Evolutionary conservation across 2,888 invertebrate species (phyloP), one percentile per base, ranked within the genome.

Genomic region (Tinea semifulvella): DNA sequence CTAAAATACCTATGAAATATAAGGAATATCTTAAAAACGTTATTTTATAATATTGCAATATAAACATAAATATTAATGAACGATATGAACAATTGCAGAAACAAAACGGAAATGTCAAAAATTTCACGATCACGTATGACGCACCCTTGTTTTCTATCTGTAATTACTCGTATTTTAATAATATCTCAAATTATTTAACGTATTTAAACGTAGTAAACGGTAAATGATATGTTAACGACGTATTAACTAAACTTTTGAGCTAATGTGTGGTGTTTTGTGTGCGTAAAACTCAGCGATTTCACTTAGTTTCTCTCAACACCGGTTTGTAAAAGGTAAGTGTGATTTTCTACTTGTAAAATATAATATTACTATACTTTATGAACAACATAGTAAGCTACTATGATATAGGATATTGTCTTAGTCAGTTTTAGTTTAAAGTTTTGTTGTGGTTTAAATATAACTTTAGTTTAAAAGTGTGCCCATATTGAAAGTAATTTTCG

Each of bases 91-190:
- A n/a, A n/a, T n/a, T n/a, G n/a, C n/a, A 22, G 22, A 7, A 22
- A 22, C 5, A 22, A 8, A 22, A 6, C 11, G 11, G 2, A 26
- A 4, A 10, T 26, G 26, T 26, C 26, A 26, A 26, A n/a, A n/a
- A 3, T 26, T 26, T 26, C 11, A 26, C 11, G n/a, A 26, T 26
- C n/a, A 26, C 26, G 26, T 10, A 26, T 26, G 26, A 26, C 11
- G 31, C 31, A 31, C 31, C 13, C 6, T 13, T 31, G 31, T 31
- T 31, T 31, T 31, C 31, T 31, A 31, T 31, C 31, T 11, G n/a
- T 13, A 13, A 2, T 13, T 31, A 14, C 2, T 31, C 7, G 13
- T 31, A 11, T 31, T 14, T 13, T 6, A 4, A 2, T 13, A 31
- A 6, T 31, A 7, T 31, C 11, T 11, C 2, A 7, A 13, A n/a